Evolutionary conservation across 92 coral and sea anemone species (phyloP).

Genomic region (Zoanthus gigantus): DNA sequence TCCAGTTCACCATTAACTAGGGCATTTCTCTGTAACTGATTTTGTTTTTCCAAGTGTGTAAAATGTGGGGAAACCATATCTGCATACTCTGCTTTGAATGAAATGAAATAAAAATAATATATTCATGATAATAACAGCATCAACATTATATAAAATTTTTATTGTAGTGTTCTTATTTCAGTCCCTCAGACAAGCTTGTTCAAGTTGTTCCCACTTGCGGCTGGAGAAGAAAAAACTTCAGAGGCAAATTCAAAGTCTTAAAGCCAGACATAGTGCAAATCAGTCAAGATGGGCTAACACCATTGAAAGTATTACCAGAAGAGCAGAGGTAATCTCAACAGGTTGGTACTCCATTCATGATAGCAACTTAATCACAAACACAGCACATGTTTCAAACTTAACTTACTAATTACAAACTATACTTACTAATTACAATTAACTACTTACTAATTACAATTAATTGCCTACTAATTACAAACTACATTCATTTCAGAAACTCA

Average conservation of each 20-base stretch:
- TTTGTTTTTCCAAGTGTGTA: neutral
- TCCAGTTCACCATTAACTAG: conserved; percentile 18
- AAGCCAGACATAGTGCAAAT: conserved; percentile 8
- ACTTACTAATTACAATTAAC: neutral
- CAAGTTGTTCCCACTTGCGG: conserved; percentile 42
- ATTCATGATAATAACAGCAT: neutral
- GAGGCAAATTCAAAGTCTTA: conserved; percentile 28
- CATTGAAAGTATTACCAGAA: conserved; percentile 2
- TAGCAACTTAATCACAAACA: neutral
- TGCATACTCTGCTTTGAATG: neutral
- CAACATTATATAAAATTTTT: neutral
- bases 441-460: conserved; percentile 1
- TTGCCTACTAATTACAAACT: neutral
- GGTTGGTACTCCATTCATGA: conserved; percentile 7
- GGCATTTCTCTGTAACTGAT: conserved; percentile 31
- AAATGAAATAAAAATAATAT: neutral
- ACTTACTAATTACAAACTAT: conserved; percentile 3
- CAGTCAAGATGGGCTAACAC: conserved; percentile 45
- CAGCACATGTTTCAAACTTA: neutral
- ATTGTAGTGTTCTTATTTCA: conserved; percentile 18
- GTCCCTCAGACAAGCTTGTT: conserved; percentile 32
- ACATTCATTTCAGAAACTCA: conserved; percentile 35
- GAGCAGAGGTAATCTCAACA: conserved; percentile 17
- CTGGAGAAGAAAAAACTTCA: conserved; percentile 41
- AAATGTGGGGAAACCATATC: conserved; percentile 10